These are phyloP conservation scores for Merodon equestris DNA, from an alignment of 2,888 invertebrate genomes.

Conservation along the genomic window DNA sequence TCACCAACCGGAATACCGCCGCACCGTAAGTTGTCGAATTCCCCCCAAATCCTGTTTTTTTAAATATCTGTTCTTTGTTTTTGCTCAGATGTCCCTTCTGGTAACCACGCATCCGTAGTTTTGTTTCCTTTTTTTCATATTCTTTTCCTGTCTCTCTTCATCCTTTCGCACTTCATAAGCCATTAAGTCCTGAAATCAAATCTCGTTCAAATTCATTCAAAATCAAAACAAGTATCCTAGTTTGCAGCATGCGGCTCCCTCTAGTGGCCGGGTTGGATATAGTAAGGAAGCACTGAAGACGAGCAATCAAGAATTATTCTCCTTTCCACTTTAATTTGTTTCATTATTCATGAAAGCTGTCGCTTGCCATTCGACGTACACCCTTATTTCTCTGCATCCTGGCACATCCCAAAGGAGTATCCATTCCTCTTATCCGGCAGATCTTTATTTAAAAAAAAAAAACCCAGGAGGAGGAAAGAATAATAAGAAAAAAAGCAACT, in stretches of 20 bases:
- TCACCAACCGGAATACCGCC: constrained; percentile 73
- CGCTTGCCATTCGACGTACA: constrained; percentile 2
- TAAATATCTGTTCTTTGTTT: no score
- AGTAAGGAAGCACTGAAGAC: constrained; percentile 30
- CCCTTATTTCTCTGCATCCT: neutral
- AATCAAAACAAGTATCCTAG: no score
- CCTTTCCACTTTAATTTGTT: constrained; percentile 43
- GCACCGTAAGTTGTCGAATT: constrained; percentile 69
- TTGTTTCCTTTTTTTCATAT: no score
- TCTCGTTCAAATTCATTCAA: no score
- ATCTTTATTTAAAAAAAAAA: constrained; percentile 17
- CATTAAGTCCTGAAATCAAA: no score
- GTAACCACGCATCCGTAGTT: no score
- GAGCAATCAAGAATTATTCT: constrained; percentile 35
- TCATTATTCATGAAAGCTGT: constrained; percentile 54
- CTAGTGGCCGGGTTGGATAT: constrained; percentile 2
- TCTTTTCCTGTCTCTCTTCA: no score
- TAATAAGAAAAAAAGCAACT: constrained; percentile 26
- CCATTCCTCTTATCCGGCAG: neutral
- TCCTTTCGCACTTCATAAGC: no score
- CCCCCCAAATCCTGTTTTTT: neutral
- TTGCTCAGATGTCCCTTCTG: no score
- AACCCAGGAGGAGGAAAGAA: neutral
- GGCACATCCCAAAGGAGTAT: no score
- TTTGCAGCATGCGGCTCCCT: constrained; percentile 15